phyloP scores from a whole-genome alignment of 2,113 vertebrate species.

The Urocitellus parryii region DNA sequence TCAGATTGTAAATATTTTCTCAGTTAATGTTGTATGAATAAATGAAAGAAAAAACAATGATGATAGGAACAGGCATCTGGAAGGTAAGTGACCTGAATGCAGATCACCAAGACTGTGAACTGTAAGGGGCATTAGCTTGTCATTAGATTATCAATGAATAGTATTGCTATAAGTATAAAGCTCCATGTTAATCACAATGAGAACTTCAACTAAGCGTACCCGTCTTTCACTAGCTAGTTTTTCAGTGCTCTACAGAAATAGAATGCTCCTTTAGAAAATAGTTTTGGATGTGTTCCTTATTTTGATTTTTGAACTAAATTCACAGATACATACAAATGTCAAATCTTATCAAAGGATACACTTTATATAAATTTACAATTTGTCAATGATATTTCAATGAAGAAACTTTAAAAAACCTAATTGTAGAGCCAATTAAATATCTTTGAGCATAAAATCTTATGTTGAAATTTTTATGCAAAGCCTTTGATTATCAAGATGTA shows the following conservation, averaged over 20 bases:
- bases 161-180: background rate
- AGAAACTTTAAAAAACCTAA: background rate
- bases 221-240: background rate
- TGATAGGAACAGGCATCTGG: background rate
- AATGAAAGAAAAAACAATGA: background rate
- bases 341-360: background rate
- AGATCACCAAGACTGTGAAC: background rate
- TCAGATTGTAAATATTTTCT: background rate
- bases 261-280: background rate
- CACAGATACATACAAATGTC: background rate
- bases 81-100: background rate
- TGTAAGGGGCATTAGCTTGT: background rate
- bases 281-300: background rate
- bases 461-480: background rate
- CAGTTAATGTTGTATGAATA: background rate
- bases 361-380: background rate
- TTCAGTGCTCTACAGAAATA: background rate
- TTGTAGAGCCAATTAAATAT: background rate
- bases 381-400: background rate
- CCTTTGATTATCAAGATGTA: background rate
- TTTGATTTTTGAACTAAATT: background rate
- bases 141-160: background rate
- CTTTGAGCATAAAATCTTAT: background rate
- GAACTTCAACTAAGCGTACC: background rate
- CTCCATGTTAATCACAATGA: slow-evolving; percentile 2